Percentiles rank a stretch among this genome's conserved stretches.
These are phyloP conservation scores for Remorina albescens DNA, from an alignment of 2,797 vertebrate genomes.

Conservation along the genomic window DNA sequence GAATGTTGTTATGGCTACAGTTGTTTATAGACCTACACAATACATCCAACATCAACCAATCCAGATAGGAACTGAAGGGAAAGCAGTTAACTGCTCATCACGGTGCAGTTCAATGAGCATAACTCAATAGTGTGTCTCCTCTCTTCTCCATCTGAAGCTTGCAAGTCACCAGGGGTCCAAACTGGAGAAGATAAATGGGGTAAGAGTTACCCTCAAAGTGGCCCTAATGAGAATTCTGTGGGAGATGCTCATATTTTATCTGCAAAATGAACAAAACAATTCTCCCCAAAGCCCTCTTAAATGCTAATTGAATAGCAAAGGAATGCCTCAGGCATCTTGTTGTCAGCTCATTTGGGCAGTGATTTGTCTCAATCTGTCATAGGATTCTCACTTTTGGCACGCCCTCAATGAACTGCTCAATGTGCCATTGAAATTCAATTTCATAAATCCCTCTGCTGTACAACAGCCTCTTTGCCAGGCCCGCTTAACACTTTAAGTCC, in stretches of 20 bases:
- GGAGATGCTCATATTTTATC: slow-evolving; percentile 85
- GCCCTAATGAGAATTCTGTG: slow-evolving; percentile 83
- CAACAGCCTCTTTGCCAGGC: slow-evolving; percentile 66
- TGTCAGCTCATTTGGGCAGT: slow-evolving; percentile 85
- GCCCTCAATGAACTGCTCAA: slow-evolving; percentile 79
- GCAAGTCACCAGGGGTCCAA: slow-evolving; percentile 74
- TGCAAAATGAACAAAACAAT: slow-evolving; percentile 81
- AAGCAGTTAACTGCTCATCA: slow-evolving; percentile 63
- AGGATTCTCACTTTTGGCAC: slow-evolving; percentile 80
- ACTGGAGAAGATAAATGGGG: slow-evolving; percentile 79
- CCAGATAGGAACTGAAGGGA: slow-evolving; percentile 56
- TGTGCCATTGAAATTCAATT: slow-evolving; percentile 82
- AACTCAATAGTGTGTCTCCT: slow-evolving; percentile 62
- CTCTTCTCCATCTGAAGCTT: slow-evolving; percentile 65
- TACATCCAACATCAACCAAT: slow-evolving; percentile 34
- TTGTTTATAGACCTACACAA: slow-evolving; percentile 44
- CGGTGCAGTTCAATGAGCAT: slow-evolving; percentile 60
- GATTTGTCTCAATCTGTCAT: slow-evolving; percentile 88
- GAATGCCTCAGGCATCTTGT: slow-evolving; percentile 83
- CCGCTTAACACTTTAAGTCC: slow-evolving; percentile 51
- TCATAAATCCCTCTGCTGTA: slow-evolving; percentile 75
- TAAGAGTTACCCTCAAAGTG: slow-evolving; percentile 79
- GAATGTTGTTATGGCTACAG: slow-evolving; percentile 37
- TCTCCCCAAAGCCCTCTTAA: slow-evolving; percentile 84
- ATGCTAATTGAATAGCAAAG: slow-evolving; percentile 89